phyloP scores from a whole-genome alignment of 2,113 vertebrate species.

The Rhombomys opimus region DNA sequence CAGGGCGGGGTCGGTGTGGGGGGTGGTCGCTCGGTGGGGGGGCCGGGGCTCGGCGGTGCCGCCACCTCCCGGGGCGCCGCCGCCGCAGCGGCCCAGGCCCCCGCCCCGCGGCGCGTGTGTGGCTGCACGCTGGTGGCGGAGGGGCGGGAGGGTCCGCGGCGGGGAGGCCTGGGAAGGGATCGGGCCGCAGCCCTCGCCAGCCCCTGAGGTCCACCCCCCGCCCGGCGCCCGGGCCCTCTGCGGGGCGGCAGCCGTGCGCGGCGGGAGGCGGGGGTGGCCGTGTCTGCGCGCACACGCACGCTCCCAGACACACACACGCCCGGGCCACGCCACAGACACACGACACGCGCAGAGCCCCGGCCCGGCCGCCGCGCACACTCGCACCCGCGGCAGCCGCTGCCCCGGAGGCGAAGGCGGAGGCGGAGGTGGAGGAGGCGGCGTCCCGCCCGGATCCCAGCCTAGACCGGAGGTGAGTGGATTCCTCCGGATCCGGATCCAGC shows the following conservation, averaged over 20 bases:
- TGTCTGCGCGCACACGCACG: conserved; percentile 29
- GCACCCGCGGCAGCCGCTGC: conserved; percentile 41
- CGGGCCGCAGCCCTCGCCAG: not conserved
- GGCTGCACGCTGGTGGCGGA: conserved; percentile 67
- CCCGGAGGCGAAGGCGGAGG: not conserved
- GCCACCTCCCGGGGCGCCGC: conserved; percentile 74
- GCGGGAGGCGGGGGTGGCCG: conserved; percentile 69
- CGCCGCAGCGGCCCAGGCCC: conserved; percentile 81
- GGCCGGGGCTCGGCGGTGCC: conserved; percentile 18
- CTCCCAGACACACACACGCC: conserved; percentile 65
- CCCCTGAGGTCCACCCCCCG: conserved; percentile 33
- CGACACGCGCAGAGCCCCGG: conserved; percentile 73
- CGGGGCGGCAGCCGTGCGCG: conserved; percentile 48
- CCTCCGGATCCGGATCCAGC: conserved; percentile 40
- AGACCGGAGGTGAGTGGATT: conserved; percentile 75
- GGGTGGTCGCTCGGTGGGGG: not conserved
- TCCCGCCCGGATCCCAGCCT: conserved; percentile 48
- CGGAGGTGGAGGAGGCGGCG: conserved; percentile 44
- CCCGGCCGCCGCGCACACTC: conserved; percentile 64
- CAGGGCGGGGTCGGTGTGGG: not conserved
- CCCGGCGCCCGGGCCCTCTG: conserved; percentile 28
- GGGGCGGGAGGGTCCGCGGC: conserved; percentile 62
- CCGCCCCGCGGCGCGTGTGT: conserved; percentile 74
- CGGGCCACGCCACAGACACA: conserved; percentile 77
- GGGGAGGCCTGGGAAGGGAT: conserved; percentile 44